Conservation (phyloP, 2,113 vertebrate species). For the Parotia lawesii region DNA sequence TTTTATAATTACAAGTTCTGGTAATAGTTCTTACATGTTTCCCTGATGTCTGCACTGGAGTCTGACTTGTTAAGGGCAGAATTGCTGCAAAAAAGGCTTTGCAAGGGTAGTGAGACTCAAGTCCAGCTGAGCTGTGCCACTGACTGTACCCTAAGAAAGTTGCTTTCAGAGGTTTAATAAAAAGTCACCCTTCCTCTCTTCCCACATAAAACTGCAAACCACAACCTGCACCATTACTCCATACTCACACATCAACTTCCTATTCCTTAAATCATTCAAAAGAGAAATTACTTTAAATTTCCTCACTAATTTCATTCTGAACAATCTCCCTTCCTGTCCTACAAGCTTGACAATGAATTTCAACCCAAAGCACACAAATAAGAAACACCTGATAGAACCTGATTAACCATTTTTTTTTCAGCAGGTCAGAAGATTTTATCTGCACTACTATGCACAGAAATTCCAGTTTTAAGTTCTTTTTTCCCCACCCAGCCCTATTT, state of each 20-base stretch:
- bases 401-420: neutral
- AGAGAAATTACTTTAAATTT: neutral
- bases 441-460: neutral
- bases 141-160: neutral
- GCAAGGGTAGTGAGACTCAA: neutral
- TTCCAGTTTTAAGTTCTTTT: neutral
- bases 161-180: neutral
- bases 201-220: neutral
- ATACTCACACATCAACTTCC: neutral
- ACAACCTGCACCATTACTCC: neutral
- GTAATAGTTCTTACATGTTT: neutral
- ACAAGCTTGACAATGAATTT: neutral
- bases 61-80: neutral
- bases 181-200: neutral
- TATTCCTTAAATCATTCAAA: neutral
- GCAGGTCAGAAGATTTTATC: neutral
- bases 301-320: neutral
- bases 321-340: neutral
- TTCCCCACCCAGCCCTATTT: neutral
- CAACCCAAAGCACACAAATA: neutral
- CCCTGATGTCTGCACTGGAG: neutral
- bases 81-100: neutral
- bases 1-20: neutral
- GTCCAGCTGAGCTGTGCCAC: neutral
- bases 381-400: neutral